Evolutionary conservation across 2,888 invertebrate species (phyloP).

Genomic region (Metopia argyrocephala): DNA sequence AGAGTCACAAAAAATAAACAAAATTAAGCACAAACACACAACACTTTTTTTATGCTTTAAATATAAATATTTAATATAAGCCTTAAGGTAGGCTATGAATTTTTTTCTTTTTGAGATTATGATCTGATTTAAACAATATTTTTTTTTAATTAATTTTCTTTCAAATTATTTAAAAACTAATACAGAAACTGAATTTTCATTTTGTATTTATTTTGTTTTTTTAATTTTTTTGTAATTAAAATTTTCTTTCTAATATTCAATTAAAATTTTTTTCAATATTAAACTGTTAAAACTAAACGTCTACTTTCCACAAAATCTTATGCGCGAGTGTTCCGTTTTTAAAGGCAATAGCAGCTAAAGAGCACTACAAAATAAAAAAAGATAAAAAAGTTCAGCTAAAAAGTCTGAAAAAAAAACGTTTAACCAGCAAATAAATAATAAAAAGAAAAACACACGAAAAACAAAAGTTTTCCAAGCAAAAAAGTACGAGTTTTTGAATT

Average conservation of each 20-base stretch:
- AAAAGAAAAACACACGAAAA: conserved; percentile 1
- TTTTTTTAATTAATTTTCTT: neutral
- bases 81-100: conserved; percentile 34
- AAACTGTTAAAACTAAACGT: conserved; percentile 64
- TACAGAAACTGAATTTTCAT: too few relatives aligned
- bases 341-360: conserved; percentile 51
- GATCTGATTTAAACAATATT: neutral
- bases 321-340: conserved; percentile 67
- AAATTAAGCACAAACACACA: neutral
- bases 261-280: conserved; percentile 47
- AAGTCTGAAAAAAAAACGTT: conserved; percentile 31
- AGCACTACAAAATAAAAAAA: conserved; percentile 26
- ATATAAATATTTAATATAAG: conserved; percentile 27
- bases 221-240: neutral
- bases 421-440: conserved; percentile 31
- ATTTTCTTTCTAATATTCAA: conserved; percentile 28
- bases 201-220: neutral
- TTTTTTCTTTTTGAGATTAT: neutral
- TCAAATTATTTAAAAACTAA: too few relatives aligned
- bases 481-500: conserved; percentile 53
- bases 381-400: conserved; percentile 32
- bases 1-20: neutral
- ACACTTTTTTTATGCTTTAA: conserved; percentile 2
- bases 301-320: conserved; percentile 66
- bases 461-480: conserved; percentile 34